Conservation (phyloP, 2,113 vertebrate genomes). For the Sapajus apella region DNA sequence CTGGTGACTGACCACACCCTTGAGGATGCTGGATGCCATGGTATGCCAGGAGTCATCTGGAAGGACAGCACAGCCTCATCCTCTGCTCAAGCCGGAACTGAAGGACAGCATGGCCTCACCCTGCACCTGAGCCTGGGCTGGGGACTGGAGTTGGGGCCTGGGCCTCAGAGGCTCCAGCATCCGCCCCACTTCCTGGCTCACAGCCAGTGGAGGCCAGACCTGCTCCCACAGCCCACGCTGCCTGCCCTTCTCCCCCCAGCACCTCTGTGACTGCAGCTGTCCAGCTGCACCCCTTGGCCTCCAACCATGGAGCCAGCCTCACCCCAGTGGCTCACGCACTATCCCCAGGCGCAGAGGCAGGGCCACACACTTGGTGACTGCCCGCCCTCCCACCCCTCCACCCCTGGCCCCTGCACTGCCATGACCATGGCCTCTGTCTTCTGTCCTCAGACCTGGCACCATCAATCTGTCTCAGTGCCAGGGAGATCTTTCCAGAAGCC, state of each 20-base stretch:
- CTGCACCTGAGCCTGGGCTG: not conserved
- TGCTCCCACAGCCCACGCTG: not conserved
- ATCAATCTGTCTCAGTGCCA: not conserved
- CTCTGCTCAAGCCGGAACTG: conserved; percentile 69
- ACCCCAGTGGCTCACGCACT: fast-evolving
- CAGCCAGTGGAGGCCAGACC: not conserved
- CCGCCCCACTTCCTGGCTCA: not conserved
- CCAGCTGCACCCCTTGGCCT: not conserved
- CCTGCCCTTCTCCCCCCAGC: not conserved
- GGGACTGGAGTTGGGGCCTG: not conserved
- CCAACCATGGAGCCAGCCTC: not conserved
- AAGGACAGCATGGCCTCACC: conserved; percentile 37
- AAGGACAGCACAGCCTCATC: conserved; percentile 40
- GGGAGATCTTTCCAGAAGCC: not conserved
- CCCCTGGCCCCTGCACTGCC: fast-evolving
- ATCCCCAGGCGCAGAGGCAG: not conserved
- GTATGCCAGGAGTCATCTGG: conserved; percentile 80
- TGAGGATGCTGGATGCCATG: conserved; percentile 74
- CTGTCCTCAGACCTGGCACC: not conserved
- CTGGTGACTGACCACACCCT: conserved; percentile 73
- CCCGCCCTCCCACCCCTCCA: not conserved
- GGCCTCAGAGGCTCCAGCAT: not conserved
- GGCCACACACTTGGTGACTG: fast-evolving
- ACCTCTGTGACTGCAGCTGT: not conserved
- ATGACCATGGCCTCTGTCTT: not conserved